These are phyloP conservation scores for Cichladusa arquata DNA, from an alignment of 2,113 vertebrate species.

Conservation along the genomic window DNA sequence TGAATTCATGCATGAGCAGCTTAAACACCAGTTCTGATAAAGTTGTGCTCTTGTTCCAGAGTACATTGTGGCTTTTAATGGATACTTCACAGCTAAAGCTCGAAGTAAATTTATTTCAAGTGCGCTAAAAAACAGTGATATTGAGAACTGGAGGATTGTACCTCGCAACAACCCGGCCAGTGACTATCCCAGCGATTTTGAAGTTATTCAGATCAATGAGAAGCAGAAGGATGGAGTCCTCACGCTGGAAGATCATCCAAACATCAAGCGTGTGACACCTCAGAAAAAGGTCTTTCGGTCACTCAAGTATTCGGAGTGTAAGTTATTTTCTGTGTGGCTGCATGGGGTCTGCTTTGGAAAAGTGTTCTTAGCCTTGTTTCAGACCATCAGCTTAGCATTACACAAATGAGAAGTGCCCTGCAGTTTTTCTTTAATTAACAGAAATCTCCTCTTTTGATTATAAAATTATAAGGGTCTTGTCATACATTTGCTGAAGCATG, in stretches of 20 bases:
- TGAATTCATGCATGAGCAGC: neutral
- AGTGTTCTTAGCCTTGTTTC: neutral
- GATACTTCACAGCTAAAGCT: slow-evolving; percentile 92
- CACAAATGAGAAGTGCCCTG: neutral
- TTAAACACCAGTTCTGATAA: slow-evolving; percentile 18
- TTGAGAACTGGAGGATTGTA: slow-evolving; percentile 90
- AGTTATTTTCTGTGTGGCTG: slow-evolving; percentile 63
- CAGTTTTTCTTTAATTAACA: neutral
- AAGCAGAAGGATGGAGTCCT: slow-evolving; percentile 82
- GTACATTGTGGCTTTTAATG: slow-evolving; percentile 94
- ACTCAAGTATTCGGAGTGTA: slow-evolving; percentile 86
- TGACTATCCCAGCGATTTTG: slow-evolving; percentile 97
- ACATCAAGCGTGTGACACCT: slow-evolving; percentile 95
- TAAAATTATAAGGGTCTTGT: neutral
- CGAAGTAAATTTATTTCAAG: slow-evolving; percentile 93
- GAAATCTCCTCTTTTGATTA: neutral
- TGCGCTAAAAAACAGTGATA: slow-evolving; percentile 81
- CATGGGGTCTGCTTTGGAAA: neutral
- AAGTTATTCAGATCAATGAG: slow-evolving; percentile 91
- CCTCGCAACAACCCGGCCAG: slow-evolving; percentile 94
- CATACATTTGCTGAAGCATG: accelerated
- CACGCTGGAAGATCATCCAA: slow-evolving; percentile 90
- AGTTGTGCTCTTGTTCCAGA: slow-evolving; percentile 77
- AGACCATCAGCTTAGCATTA: neutral
- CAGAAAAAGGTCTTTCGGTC: slow-evolving; percentile 93